These are phyloP conservation scores for Cryptocheilus praepositus DNA, from an alignment of 2,888 invertebrate genomes.

Conservation along the genomic window DNA sequence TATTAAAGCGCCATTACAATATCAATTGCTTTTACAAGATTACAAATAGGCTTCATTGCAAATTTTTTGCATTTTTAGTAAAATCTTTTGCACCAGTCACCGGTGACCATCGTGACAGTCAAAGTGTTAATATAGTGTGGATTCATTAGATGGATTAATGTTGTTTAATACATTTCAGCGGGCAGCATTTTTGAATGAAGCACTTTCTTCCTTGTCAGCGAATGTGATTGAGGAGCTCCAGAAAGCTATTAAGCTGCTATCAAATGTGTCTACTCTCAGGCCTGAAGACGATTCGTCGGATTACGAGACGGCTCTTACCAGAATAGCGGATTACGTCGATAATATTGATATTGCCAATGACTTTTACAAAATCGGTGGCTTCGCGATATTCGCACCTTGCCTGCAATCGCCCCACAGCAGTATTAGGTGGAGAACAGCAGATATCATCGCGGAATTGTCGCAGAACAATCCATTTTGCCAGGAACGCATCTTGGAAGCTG, in stretches of 20 bases:
- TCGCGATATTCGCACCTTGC: slow-evolving; percentile 82
- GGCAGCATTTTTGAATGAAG: slow-evolving; percentile 83
- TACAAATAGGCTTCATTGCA: too few species aligned
- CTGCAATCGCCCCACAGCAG: slow-evolving; percentile 79
- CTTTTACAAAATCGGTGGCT: slow-evolving; percentile 90
- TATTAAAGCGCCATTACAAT: too few species aligned
- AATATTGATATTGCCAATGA: slow-evolving; percentile 89
- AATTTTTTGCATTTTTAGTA: too few species aligned
- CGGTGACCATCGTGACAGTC: too few species aligned
- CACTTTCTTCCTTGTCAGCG: slow-evolving; percentile 82
- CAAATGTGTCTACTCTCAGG: slow-evolving; percentile 76
- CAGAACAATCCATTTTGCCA: slow-evolving; percentile 94
- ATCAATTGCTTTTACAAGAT: too few species aligned
- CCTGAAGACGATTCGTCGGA: slow-evolving; percentile 78
- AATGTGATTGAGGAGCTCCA: slow-evolving; percentile 82
- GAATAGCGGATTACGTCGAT: slow-evolving; percentile 82
- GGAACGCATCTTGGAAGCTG: slow-evolving; percentile 80
- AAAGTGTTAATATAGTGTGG: background rate
- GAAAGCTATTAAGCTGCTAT: slow-evolving; percentile 79
- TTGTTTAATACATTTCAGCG: slow-evolving; percentile 75
- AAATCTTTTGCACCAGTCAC: too few species aligned
- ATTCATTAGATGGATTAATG: background rate
- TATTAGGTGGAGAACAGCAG: slow-evolving; percentile 81
- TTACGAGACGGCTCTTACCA: slow-evolving; percentile 81
- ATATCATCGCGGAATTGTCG: slow-evolving; percentile 85